Conservation (phyloP, 2,797 vertebrate species). For the Schizopygopsis pylzovi region DNA sequence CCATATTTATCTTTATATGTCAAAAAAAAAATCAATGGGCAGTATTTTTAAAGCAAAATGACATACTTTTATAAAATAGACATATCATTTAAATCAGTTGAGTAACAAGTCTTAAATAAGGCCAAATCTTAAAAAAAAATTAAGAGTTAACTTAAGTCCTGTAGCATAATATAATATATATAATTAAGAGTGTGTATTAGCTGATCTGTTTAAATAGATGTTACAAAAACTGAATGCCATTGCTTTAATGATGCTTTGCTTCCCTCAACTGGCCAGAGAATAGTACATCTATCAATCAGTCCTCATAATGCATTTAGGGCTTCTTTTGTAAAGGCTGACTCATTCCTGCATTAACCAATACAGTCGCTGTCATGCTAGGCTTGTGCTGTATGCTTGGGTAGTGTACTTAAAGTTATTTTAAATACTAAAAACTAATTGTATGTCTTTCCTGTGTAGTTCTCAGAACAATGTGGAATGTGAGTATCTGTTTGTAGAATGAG, state of each 20-base stretch:
- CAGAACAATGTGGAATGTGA: constrained; percentile 85
- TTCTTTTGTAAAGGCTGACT: constrained; percentile 71
- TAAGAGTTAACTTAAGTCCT: not conserved
- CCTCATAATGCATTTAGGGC: constrained; percentile 55
- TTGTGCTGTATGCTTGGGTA: constrained; percentile 74
- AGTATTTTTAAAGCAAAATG: not conserved
- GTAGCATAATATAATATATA: not conserved
- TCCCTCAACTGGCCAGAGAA: constrained; percentile 65
- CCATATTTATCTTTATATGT: not conserved
- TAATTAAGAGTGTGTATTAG: not conserved
- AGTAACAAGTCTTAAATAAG: not conserved
- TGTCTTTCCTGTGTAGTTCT: constrained; percentile 83
- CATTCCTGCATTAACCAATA: constrained; percentile 75
- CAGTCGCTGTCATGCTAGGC: constrained; percentile 78
- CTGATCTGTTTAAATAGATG: not conserved
- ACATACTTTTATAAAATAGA: not conserved
- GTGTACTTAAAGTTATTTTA: constrained; percentile 28
- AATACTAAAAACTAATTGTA: constrained; percentile 60
- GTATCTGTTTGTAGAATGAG: constrained; percentile 70
- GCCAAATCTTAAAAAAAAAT: not conserved
- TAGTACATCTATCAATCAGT: constrained; percentile 28
- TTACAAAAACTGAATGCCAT: constrained; percentile 49
- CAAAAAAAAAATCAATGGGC: not conserved
- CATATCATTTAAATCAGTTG: not conserved
- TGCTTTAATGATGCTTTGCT: constrained; percentile 73